Conservation (phyloP, 1,140 invertebrate species). For the Anadara kagoshimensis region DNA sequence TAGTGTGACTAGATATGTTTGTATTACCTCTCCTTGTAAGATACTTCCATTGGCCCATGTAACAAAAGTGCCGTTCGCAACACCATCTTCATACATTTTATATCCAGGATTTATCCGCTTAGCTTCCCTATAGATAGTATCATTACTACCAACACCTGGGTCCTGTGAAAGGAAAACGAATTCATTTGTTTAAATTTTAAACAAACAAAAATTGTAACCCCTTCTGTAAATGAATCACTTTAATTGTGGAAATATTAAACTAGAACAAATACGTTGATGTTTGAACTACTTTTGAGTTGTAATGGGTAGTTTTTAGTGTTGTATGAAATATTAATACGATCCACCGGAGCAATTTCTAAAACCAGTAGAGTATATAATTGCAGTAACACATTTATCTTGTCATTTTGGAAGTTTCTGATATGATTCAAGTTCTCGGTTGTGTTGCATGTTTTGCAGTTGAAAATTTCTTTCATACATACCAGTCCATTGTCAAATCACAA, state of each 20-base stretch:
- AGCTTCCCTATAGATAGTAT: slow-evolving; percentile 35
- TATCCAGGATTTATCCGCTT: slow-evolving; percentile 51
- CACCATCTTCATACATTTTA: slow-evolving; percentile 62
- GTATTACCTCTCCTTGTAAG: slow-evolving; percentile 47
- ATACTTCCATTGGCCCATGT: slow-evolving; percentile 51
- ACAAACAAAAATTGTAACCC: neutral
- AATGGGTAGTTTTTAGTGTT: too few species aligned
- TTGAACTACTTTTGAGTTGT: too few species aligned
- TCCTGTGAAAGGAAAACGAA: slow-evolving; percentile 52
- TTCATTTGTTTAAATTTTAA: neutral
- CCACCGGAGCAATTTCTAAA: too few species aligned
- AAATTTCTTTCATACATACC: too few species aligned
- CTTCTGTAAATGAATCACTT: neutral
- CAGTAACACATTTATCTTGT: too few species aligned
- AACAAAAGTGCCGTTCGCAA: slow-evolving; percentile 60
- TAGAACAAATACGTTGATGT: neutral
- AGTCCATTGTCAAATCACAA: too few species aligned
- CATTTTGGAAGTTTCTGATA: too few species aligned
- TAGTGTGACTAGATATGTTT: too few species aligned
- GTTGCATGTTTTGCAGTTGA: too few species aligned
- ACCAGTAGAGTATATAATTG: too few species aligned
- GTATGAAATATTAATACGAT: too few species aligned
- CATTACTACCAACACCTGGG: slow-evolving; percentile 60
- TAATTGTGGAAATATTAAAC: neutral
- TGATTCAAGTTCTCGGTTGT: too few species aligned